Evolutionary conservation across 2,797 vertebrate species (phyloP).

Genomic region (Ctenopoma kingsleyae): DNA sequence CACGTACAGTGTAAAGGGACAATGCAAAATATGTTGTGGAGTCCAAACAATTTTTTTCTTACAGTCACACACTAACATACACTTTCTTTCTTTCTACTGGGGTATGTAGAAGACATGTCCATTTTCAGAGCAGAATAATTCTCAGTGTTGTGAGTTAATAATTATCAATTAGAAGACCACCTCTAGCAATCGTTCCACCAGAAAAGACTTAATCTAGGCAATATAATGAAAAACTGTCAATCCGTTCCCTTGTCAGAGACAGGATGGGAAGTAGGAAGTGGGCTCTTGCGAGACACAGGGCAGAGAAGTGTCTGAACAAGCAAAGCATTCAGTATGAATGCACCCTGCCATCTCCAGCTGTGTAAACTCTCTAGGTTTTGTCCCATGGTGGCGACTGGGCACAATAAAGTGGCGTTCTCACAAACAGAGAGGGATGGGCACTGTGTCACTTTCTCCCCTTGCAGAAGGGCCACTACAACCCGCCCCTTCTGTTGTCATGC

Average conservation of each 20-base stretch:
- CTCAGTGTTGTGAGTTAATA: conserved; percentile 30
- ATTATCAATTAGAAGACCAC: conserved; percentile 30
- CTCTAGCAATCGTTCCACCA: conserved; percentile 10
- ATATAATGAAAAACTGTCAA: conserved; percentile 43
- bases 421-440: conserved; percentile 78
- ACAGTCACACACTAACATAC: too few relatives aligned
- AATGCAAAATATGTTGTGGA: conserved; percentile 10
- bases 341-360: conserved; percentile 79
- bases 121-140: conserved; percentile 10
- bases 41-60: neutral
- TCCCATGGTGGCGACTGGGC: conserved; percentile 56
- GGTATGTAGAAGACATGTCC: neutral
- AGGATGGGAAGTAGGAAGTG: conserved; percentile 78
- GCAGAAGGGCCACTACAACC: conserved; percentile 49
- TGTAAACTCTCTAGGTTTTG: conserved; percentile 71
- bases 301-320: conserved; percentile 77
- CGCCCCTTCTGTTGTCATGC: conserved; percentile 83
- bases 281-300: conserved; percentile 68
- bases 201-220: conserved; percentile 48
- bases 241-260: conserved; percentile 53
- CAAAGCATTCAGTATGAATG: conserved; percentile 75
- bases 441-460: conserved; percentile 57
- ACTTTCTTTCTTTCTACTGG: neutral
- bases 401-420: conserved; percentile 79
- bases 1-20: conserved; percentile 6